A percentile compares a stretch with the other conserved stretches of the same genome.
Evolutionary conservation across 2,888 invertebrate genomes (phyloP).

Genomic region (Halocaridina rubra): DNA sequence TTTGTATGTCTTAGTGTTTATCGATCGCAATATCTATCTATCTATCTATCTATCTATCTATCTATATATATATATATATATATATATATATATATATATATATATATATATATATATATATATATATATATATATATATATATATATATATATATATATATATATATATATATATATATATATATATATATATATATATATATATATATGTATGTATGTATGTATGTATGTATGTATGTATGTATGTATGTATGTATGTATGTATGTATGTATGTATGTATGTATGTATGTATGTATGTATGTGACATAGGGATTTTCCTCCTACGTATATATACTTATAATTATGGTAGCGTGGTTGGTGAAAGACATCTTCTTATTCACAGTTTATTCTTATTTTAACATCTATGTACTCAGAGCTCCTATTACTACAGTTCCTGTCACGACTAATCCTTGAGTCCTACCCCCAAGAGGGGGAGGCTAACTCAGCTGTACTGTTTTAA

Average conservation of each 20-base stretch:
- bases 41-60: background rate
- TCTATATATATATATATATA: background rate
- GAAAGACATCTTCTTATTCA: too few relatives aligned
- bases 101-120: background rate
- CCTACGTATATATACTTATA: background rate
- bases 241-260: background rate
- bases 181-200: background rate
- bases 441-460: too few relatives aligned
- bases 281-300: background rate
- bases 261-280: background rate
- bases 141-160: background rate
- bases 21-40: background rate
- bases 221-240: background rate
- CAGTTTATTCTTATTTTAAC: too few relatives aligned
- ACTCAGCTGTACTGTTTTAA: too few relatives aligned
- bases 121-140: background rate
- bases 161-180: background rate
- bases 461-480: too few relatives aligned
- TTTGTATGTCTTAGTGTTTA: background rate
- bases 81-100: background rate
- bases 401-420: too few relatives aligned
- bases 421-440: too few relatives aligned
- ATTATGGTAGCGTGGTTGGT: too few relatives aligned
- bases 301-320: background rate
- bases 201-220: background rate